A percentile compares a stretch with the other conserved stretches of the same genome.
phyloP scores from a whole-genome alignment of 53 echinoderm and acorn worm genomes.

The Paracentrotus lividus region DNA sequence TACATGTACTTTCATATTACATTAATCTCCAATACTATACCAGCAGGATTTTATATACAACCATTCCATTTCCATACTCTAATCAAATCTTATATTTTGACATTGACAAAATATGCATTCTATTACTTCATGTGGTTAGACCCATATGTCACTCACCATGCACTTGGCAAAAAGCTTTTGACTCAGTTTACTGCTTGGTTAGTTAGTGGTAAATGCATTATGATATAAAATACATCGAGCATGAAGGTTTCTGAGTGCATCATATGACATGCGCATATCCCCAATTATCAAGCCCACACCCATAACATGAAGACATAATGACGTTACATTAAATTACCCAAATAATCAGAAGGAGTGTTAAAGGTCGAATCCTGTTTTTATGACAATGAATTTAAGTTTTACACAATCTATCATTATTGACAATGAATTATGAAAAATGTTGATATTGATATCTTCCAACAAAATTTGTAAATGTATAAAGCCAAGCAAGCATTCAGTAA shows the following conservation, averaged over 20 bases:
- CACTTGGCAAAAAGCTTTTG: background rate
- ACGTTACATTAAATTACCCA: background rate
- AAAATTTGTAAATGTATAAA: background rate
- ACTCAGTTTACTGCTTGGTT: conserved; percentile 11
- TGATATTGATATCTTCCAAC: background rate
- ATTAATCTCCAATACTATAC: background rate
- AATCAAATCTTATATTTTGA: background rate
- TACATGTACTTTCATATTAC: background rate
- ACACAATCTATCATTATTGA: background rate
- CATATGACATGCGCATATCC: background rate
- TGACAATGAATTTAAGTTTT: background rate
- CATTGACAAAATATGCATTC: background rate
- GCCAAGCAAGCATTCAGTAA: background rate
- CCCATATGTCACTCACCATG: background rate
- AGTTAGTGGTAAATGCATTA: background rate
- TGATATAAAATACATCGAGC: background rate
- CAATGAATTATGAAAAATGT: background rate
- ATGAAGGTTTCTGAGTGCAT: conserved; percentile 9
- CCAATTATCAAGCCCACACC: background rate
- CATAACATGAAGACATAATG: background rate
- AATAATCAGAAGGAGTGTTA: background rate
- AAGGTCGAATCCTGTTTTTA: no score
- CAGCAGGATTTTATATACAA: background rate
- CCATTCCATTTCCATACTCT: background rate
- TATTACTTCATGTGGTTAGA: background rate